phyloP scores from a whole-genome alignment of 2,797 vertebrate genomes.

The Characodon lateralis region DNA sequence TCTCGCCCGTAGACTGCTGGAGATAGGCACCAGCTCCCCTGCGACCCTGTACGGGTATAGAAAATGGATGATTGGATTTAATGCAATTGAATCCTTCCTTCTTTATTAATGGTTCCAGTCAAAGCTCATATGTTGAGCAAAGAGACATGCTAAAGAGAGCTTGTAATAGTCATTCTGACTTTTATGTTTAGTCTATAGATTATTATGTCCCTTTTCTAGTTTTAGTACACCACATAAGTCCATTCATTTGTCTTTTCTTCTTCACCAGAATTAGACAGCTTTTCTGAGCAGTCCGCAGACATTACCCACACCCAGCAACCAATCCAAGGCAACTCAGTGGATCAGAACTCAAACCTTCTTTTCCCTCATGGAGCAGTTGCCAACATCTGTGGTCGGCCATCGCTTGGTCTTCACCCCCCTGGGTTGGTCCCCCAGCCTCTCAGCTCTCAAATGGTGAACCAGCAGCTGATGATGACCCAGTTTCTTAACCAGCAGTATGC shows the following conservation, averaged over 20 bases:
- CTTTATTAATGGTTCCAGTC: background rate
- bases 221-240: background rate
- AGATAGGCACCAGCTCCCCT: no score
- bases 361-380: conserved; percentile 86
- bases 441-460: conserved; percentile 95
- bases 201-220: background rate
- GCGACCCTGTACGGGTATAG: no score
- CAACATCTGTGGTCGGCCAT: conserved; percentile 79
- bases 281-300: conserved; percentile 89
- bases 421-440: conserved; percentile 92
- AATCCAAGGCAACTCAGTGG: conserved; percentile 88
- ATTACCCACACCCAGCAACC: conserved; percentile 80
- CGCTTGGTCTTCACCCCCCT: conserved; percentile 86
- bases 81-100: background rate
- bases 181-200: background rate
- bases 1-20: no score
- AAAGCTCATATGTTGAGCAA: background rate
- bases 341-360: conserved; percentile 87
- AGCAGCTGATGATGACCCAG: conserved; percentile 98
- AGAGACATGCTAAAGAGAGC: background rate
- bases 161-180: background rate
- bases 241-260: conserved; percentile 8
- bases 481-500: conserved; percentile 98
- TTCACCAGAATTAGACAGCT: conserved; percentile 88
- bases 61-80: no score